Evolutionary conservation across 1,140 invertebrate species (phyloP), one percentile per base, ranked within the genome.

Genomic region (Pissodes strobi): DNA sequence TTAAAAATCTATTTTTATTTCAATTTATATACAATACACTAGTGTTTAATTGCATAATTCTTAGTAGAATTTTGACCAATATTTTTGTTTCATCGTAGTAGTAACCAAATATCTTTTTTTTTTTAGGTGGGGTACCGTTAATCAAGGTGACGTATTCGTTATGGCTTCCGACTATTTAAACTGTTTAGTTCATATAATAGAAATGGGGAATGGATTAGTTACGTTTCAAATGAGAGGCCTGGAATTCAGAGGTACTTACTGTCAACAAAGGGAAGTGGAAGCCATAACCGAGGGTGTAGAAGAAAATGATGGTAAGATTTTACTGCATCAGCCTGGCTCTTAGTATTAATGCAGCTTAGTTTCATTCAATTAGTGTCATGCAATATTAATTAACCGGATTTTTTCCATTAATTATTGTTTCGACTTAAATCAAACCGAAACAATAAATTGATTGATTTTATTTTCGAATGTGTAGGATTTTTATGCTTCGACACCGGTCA

Each of bases 241-340:
- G 2, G 97, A 99, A 80, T 99, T 99, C 80, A 82, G 96, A 56
- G 97, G 95, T 64, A 99, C 97, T 1, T 99, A 99, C 78, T 99
- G 97, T 80, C 97, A 99, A 78, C 97, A 99, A 78, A 80, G 94
- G 61, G 94, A 96, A 79, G 93, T 97, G 5, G 95, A 97, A 82
- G 97, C 97, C 6, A 99, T 99, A 30, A 96, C 94, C 1, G 96
- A 99, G 82, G 95, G 93, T 1, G 91, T 95, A 1, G 93, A 97
- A 75, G 94, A 97, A 70, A 95, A 97, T 79, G 90, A 92, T 72
- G 92, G 91, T 90, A 74, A 78, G 67, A 21, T n/a, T n/a, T n/a
- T n/a, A n/a, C n/a, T n/a, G n/a, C n/a, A n/a, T n/a, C n/a, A n/a
- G n/a, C n/a, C n/a, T n/a, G n/a, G n/a, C n/a, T n/a, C n/a, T n/a